Percentiles rank a stretch among this genome's conserved stretches.
These are phyloP conservation scores for Brachycybe producta DNA, from an alignment of 2,888 invertebrate species.

Conservation along the genomic window DNA sequence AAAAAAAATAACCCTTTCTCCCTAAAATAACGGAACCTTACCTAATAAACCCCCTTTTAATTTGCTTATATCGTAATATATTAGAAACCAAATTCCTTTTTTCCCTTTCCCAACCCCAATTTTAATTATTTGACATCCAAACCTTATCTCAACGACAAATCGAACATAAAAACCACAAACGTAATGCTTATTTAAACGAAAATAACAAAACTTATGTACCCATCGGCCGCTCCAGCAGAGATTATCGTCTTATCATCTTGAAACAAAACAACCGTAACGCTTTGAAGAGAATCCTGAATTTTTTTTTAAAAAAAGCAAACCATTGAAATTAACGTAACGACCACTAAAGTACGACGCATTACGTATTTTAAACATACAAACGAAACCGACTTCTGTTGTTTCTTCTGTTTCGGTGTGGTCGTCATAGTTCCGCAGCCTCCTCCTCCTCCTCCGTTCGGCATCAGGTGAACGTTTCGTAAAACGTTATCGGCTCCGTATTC, in stretches of 20 bases:
- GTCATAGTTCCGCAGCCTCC: neutral
- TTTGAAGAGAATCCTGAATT: slow-evolving; percentile 30
- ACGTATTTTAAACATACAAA: slow-evolving; percentile 45
- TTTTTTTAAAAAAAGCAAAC: slow-evolving; percentile 24
- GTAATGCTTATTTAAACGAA: neutral
- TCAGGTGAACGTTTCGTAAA: slow-evolving; percentile 11
- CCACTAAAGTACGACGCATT: slow-evolving; percentile 9
- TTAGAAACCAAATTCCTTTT: too few species aligned
- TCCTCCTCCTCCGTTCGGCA: neutral
- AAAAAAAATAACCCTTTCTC: too few species aligned
- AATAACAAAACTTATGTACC: slow-evolving; percentile 37
- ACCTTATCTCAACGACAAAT: too few species aligned
- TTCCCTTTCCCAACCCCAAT: too few species aligned
- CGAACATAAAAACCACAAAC: slow-evolving; percentile 1
- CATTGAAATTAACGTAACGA: slow-evolving; percentile 5
- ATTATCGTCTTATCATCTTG: slow-evolving; percentile 64
- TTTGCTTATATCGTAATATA: neutral
- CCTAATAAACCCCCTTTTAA: neutral
- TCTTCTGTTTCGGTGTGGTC: slow-evolving; percentile 47
- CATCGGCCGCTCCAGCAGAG: slow-evolving; percentile 77
- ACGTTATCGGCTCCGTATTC: neutral
- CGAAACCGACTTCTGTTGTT: slow-evolving; percentile 51
- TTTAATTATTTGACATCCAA: neutral
- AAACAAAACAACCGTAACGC: slow-evolving; percentile 68
- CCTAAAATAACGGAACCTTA: too few species aligned